phyloP scores from a whole-genome alignment of 2,113 vertebrate species.

The Callaeas wilsoni region DNA sequence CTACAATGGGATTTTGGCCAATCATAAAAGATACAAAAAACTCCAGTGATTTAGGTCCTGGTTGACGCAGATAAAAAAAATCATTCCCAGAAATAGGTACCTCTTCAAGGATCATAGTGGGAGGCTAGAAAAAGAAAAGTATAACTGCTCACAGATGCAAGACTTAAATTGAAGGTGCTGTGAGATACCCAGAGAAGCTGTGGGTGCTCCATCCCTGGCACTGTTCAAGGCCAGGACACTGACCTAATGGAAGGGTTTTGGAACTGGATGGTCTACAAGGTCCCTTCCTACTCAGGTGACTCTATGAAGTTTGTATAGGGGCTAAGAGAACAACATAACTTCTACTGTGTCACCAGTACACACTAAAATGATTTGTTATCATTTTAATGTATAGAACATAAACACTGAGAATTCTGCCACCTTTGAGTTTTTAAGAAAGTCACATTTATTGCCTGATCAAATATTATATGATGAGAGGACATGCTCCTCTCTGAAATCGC shows the following conservation, averaged over 20 bases:
- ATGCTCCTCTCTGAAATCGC: constrained; percentile 52
- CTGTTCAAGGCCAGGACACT: not conserved
- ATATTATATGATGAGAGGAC: constrained; percentile 58
- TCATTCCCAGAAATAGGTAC: not conserved
- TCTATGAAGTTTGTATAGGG: not conserved
- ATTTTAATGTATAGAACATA: constrained; percentile 14
- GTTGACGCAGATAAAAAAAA: not conserved
- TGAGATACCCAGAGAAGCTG: not conserved
- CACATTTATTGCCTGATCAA: constrained; percentile 45
- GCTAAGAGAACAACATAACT: not conserved
- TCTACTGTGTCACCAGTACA: not conserved
- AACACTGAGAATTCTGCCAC: constrained; percentile 24
- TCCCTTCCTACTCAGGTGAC: not conserved
- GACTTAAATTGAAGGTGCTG: not conserved
- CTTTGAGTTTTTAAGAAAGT: constrained; percentile 21
- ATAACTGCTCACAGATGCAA: not conserved
- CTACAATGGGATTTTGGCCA: not conserved
- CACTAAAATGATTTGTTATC: not conserved
- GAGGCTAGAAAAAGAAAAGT: not conserved
- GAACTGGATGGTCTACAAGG: not conserved
- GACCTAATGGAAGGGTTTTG: fast-evolving
- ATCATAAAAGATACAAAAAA: not conserved
- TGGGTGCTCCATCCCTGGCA: not conserved
- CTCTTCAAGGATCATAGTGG: not conserved
- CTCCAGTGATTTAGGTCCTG: not conserved